These are phyloP conservation scores for Caenorhabditis wallacei DNA, from an alignment of 2,888 invertebrate species.

Conservation along the genomic window DNA sequence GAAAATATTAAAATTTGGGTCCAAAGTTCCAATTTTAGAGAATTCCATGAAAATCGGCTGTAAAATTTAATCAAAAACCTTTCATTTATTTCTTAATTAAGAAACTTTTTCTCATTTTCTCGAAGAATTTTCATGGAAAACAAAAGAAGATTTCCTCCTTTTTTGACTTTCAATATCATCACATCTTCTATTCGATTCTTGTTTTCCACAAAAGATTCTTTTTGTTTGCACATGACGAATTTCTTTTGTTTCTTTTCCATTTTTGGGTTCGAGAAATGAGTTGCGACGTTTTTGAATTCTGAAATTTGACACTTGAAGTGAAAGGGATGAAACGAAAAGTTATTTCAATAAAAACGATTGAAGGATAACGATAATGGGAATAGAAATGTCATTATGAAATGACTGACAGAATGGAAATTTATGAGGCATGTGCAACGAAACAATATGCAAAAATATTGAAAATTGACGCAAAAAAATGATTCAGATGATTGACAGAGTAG, in stretches of 20 bases:
- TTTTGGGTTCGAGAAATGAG: conserved; percentile 6
- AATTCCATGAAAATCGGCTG: neutral
- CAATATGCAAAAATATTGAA: conserved; percentile 1
- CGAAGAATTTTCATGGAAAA: neutral
- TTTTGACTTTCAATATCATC: conserved; percentile 45
- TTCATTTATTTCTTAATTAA: conserved; percentile 7
- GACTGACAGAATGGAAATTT: neutral
- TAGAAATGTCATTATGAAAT: neutral
- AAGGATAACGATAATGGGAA: neutral
- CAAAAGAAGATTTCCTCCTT: neutral
- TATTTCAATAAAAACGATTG: neutral
- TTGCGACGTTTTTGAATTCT: neutral
- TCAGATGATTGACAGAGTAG: conserved; percentile 6
- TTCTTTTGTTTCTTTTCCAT: conserved; percentile 11
- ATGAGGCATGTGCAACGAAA: neutral
- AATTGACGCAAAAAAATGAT: conserved; percentile 1
- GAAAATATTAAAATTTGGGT: neutral
- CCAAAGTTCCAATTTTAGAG: neutral
- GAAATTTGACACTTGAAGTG: neutral
- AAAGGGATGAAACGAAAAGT: neutral
- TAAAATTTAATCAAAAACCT: conserved; percentile 9
- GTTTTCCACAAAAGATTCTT: conserved; percentile 23
- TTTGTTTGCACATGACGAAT: conserved; percentile 61
- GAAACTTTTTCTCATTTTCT: conserved; percentile 20
- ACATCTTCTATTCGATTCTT: neutral